Conservation (phyloP, 2,888 invertebrate species). For the Calliopum simillimum region DNA sequence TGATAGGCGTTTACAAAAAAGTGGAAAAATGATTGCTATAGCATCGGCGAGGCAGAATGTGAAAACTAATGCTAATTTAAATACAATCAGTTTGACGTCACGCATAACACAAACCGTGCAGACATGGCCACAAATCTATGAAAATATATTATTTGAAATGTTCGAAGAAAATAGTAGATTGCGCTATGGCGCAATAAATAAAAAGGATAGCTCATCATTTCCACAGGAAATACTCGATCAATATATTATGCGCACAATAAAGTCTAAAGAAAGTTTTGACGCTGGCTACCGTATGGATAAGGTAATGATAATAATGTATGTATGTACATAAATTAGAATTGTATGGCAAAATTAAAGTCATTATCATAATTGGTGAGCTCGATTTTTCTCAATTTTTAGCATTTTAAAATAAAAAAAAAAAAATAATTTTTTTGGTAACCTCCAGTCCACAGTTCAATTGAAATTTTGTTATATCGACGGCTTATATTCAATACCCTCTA, state of each 20-base stretch:
- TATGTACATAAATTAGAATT: too few species aligned
- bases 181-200: constrained; percentile 48
- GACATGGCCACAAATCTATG: constrained; percentile 78
- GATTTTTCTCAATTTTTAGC: too few species aligned
- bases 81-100: constrained; percentile 53
- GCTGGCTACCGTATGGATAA: constrained; percentile 46
- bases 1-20: constrained; percentile 54
- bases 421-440: too few species aligned
- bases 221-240: constrained; percentile 75
- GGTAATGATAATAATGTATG: constrained; percentile 33
- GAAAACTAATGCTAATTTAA: constrained; percentile 14
- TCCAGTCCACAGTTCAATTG: too few species aligned
- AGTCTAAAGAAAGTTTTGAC: constrained; percentile 53
- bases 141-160: constrained; percentile 79
- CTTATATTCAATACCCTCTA: too few species aligned
- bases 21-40: constrained; percentile 57
- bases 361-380: too few species aligned
- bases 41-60: constrained; percentile 45
- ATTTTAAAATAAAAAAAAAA: too few species aligned
- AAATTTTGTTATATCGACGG: too few species aligned
- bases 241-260: constrained; percentile 67
- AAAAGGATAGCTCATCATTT: constrained; percentile 51
- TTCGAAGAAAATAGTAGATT: constrained; percentile 69
- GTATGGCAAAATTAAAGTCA: too few species aligned
- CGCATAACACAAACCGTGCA: constrained; percentile 81